Evolutionary conservation across 1,140 invertebrate species (phyloP).

Genomic region (Sitobion miscanthi): DNA sequence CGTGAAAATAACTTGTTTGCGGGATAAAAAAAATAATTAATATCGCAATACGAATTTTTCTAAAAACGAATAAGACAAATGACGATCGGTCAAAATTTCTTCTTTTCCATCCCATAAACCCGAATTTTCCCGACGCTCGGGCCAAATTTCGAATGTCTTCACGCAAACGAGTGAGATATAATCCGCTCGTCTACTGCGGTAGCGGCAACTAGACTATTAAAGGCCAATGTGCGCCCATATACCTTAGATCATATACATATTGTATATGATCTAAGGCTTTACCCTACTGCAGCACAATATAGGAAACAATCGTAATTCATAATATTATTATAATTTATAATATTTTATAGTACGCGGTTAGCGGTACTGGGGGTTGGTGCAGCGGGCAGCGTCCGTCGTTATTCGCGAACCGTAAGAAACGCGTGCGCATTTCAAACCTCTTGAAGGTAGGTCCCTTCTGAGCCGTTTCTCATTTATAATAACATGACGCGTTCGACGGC

Average conservation of each 20-base stretch:
- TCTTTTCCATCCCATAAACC: background rate
- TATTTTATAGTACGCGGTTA: background rate
- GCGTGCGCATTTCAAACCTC: background rate
- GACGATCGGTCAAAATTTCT: background rate
- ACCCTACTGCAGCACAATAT: too few relatives aligned
- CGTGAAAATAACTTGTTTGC: background rate
- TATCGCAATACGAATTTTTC: background rate
- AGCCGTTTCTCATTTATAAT: slow-evolving; percentile 27
- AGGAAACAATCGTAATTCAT: too few relatives aligned
- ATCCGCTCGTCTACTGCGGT: too few relatives aligned
- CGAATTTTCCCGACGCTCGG: background rate
- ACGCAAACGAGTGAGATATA: background rate
- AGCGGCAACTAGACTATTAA: too few relatives aligned
- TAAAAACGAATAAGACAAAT: background rate
- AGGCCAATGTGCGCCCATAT: too few relatives aligned
- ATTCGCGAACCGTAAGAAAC: background rate
- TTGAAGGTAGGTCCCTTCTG: background rate
- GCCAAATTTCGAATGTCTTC: background rate
- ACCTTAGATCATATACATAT: too few relatives aligned
- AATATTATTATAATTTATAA: background rate
- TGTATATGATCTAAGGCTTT: too few relatives aligned
- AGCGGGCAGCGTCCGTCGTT: background rate
- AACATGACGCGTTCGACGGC: slow-evolving; percentile 26
- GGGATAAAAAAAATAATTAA: background rate
- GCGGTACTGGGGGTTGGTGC: background rate